phyloP scores from a whole-genome alignment of 2,797 vertebrate genomes.

The Sebastes taczanowskii region DNA sequence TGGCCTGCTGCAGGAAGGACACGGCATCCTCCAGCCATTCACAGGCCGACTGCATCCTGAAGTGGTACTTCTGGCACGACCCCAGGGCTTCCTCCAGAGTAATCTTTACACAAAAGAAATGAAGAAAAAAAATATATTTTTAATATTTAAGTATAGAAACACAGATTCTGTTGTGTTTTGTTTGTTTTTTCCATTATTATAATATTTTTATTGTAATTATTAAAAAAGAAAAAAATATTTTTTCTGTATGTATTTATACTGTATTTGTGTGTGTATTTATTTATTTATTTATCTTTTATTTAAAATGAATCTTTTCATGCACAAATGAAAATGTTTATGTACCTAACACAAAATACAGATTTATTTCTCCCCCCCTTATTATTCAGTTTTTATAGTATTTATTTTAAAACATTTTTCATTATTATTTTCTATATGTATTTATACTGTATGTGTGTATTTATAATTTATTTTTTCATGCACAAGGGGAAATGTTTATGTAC shows the following conservation, averaged over 20 bases:
- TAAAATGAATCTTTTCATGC: fast-evolving
- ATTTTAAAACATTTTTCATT: neutral
- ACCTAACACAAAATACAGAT: neutral
- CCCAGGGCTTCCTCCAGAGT: conserved; percentile 87
- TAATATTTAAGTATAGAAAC: neutral
- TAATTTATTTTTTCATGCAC: neutral
- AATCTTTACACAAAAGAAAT: conserved; percentile 75
- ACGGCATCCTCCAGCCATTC: conserved; percentile 97
- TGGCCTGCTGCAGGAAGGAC: conserved; percentile 89
- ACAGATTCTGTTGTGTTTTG: neutral
- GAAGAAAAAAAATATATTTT: neutral
- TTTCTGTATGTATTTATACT: neutral
- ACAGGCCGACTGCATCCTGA: conserved; percentile 88
- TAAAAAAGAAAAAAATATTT: too few species aligned
- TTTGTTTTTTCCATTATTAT: neutral
- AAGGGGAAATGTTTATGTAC: neutral
- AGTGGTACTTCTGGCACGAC: conserved; percentile 92
- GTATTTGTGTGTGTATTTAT: too few species aligned
- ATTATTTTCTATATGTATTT: neutral
- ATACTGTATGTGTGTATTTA: neutral
- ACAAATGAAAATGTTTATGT: too few species aligned
- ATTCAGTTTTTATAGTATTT: neutral
- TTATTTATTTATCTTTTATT: too few species aligned
- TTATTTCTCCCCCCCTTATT: neutral
- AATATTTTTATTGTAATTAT: neutral